phyloP scores from a whole-genome alignment of 2,888 invertebrate species.

The Salticus scenicus region DNA sequence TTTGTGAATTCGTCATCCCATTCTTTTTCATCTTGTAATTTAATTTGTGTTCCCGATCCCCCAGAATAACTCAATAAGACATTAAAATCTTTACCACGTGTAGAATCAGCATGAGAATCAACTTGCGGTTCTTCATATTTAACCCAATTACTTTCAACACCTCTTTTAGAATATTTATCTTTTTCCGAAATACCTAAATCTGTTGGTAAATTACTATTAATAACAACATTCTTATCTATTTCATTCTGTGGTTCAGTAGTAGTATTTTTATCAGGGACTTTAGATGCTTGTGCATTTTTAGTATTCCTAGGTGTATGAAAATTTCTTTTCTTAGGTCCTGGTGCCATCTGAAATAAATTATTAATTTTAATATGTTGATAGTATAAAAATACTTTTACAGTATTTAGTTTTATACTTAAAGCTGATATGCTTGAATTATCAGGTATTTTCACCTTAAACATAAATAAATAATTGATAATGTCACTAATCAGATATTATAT shows the following conservation, averaged over 20 bases:
- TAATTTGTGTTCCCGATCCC: slow-evolving; percentile 42
- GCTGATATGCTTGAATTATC: too few species aligned
- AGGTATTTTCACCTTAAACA: too few species aligned
- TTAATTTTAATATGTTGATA: not conserved
- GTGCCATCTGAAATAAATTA: slow-evolving; percentile 55
- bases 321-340: slow-evolving; percentile 54
- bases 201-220: not conserved
- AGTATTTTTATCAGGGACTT: slow-evolving; percentile 26
- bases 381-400: too few species aligned
- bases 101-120: slow-evolving; percentile 48
- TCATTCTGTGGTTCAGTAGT: slow-evolving; percentile 3
- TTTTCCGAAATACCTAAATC: not conserved
- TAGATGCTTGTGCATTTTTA: not conserved
- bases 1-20: slow-evolving; percentile 50
- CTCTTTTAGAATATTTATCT: slow-evolving; percentile 24
- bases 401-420: too few species aligned
- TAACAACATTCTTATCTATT: not conserved
- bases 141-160: slow-evolving; percentile 42
- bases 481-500: too few species aligned
- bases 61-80: slow-evolving; percentile 45
- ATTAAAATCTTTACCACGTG: slow-evolving; percentile 48
- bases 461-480: too few species aligned
- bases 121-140: slow-evolving; percentile 42
- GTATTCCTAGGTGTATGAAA: slow-evolving; percentile 17
- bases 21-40: slow-evolving; percentile 57